Conservation (phyloP, 1,140 invertebrate species). For the Acromyrmex echinatior region DNA sequence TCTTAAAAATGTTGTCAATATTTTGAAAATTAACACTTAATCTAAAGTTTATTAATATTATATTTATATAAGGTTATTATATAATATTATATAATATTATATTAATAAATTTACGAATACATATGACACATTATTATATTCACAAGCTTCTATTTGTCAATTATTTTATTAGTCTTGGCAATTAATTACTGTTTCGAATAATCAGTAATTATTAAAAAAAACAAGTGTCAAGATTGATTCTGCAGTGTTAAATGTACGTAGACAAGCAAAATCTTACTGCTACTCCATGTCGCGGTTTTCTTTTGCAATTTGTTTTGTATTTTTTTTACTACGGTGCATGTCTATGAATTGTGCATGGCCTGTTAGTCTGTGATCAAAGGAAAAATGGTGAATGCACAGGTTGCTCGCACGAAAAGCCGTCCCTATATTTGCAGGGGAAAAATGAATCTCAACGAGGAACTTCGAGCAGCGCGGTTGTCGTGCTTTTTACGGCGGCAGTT, state of each 20-base stretch:
- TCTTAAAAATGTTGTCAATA: background rate
- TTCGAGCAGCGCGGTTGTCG: background rate
- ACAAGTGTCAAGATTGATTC: background rate
- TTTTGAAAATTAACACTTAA: background rate
- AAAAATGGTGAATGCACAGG: conserved; percentile 66
- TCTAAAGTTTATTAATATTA: conserved; percentile 7
- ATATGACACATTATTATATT: background rate
- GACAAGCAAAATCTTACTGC: conserved; percentile 23
- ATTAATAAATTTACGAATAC: background rate
- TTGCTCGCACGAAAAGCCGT: conserved; percentile 65
- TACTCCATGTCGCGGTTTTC: conserved; percentile 18
- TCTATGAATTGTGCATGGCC: conserved; percentile 67
- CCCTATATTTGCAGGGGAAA: conserved; percentile 26
- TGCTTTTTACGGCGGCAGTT: background rate
- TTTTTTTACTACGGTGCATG: conserved; percentile 43
- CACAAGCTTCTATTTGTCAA: background rate
- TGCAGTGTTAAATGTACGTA: background rate
- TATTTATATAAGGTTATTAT: background rate
- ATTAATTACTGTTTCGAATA: background rate
- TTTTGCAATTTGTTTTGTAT: background rate
- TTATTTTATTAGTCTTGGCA: background rate
- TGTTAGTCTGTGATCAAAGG: conserved; percentile 73
- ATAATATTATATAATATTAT: background rate
- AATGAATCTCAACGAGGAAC: conserved; percentile 17
- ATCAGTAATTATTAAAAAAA: background rate